phyloP scores from a whole-genome alignment of 2,797 vertebrate species.

The Limosa lapponica region DNA sequence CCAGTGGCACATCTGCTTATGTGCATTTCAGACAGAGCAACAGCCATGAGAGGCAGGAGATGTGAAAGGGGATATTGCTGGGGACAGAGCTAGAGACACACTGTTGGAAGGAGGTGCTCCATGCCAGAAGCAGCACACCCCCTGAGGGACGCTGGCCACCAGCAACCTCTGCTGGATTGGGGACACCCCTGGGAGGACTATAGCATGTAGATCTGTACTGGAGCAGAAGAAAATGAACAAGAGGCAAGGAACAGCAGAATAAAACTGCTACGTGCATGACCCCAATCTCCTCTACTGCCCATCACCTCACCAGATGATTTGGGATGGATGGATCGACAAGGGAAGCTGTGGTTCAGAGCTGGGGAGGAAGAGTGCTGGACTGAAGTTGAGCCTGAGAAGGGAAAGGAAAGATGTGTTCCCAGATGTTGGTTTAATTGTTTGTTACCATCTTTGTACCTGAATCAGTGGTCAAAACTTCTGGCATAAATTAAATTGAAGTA shows the following conservation, averaged over 20 bases:
- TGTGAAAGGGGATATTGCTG: neutral
- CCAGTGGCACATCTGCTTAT: neutral
- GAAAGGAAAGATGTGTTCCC: neutral
- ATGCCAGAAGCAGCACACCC: neutral
- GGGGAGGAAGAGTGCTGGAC: neutral
- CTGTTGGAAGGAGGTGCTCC: neutral
- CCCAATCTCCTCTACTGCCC: too few species aligned
- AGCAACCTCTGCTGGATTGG: fast-evolving
- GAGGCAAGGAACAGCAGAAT: neutral
- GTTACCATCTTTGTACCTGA: neutral
- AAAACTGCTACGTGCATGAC: fast-evolving
- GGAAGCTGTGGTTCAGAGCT: neutral
- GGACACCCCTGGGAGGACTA: too few species aligned
- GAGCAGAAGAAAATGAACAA: neutral
- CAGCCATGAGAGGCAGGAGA: neutral
- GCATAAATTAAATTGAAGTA: neutral
- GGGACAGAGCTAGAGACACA: neutral
- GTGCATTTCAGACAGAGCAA: neutral
- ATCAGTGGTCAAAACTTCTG: neutral
- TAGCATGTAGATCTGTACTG: neutral
- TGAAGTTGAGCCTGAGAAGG: neutral
- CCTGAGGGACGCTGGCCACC: fast-evolving
- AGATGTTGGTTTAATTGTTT: neutral
- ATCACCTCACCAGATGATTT: neutral
- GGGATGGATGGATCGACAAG: neutral